Evolutionary conservation across 2,888 invertebrate genomes (phyloP), one percentile per base, ranked within the genome.

Genomic region (Nemapogon koenigi): DNA sequence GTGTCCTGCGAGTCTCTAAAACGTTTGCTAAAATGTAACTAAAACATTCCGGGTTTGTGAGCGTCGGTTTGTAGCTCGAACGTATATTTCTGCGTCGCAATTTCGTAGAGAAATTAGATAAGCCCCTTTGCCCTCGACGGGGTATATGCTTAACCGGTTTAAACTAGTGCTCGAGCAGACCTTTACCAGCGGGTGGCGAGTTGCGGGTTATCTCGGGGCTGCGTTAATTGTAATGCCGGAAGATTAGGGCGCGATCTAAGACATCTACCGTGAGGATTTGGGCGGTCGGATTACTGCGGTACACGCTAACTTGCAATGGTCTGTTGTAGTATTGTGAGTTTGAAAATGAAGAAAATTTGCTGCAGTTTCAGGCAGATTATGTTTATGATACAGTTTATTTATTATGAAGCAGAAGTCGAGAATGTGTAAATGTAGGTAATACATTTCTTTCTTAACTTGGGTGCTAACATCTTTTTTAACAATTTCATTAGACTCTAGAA

Each of bases 211-310:
- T 75, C 75, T 69, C 50, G 61, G 62, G 65, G 62, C 62, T 55
- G 70, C 76, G 78, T 75, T 78, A 76, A 78, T 78, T 76, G 78
- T 78, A 73, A 76, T 75, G 67, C 72, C 57, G 55, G 53, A 55
- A 75, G 78, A 78, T 78, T 76, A 71, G 57, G 59, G 49, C 56
- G 59, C 63, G 64, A 70, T 69, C 67, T 71, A 64, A 63, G 55
- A 59, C 58, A 53, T 47, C 42, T 43, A 43, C 31, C 33, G 39
- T 50, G 51, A 44, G 48, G 40, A 17, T 35, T 37, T 22, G 33
- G 22, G 46, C 44, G 47, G 39, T 42, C 25, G 59, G 57, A 59
- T 62, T 61, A 63, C 48, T 48, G 47, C 8, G n/a, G 6, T 27
- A n/a, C 11, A 7, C 4, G 28, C 28, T 4, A n/a, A n/a, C n/a